phyloP scores from a whole-genome alignment of 2,113 vertebrate species.

The Neodontobutis hainanensis region DNA sequence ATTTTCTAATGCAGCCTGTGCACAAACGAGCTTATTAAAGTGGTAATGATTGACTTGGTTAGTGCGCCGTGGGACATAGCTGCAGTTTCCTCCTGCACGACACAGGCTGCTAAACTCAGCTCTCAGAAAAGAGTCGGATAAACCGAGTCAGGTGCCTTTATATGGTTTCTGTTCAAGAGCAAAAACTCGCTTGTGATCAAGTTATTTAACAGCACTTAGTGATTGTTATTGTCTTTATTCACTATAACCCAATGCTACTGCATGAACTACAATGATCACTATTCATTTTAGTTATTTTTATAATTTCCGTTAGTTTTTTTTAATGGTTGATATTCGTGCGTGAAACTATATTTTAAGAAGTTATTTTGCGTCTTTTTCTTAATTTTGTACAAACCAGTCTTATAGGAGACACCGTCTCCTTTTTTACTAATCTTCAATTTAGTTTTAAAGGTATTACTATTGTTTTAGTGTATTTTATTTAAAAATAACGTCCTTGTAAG shows the following conservation, averaged over 20 bases:
- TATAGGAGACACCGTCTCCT: no score
- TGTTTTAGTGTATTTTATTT: background rate
- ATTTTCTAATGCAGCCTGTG: constrained; percentile 80
- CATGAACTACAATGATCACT: no score
- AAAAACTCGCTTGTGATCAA: background rate
- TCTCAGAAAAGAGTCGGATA: constrained; percentile 20
- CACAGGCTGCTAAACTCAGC: constrained; percentile 1
- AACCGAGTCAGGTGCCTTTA: background rate
- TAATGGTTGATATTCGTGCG: no score
- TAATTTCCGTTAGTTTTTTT: no score
- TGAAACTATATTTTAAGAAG: no score
- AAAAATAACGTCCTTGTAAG: background rate
- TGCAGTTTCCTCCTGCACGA: constrained; percentile 4
- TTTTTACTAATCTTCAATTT: no score
- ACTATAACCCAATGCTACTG: background rate
- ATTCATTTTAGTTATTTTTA: no score
- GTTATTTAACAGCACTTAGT: background rate
- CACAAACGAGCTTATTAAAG: constrained; percentile 65
- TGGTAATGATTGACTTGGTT: constrained; percentile 74
- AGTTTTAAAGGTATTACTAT: background rate
- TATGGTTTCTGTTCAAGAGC: constrained; percentile 7
- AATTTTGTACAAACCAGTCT: no score
- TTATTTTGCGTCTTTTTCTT: no score
- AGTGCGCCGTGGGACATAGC: constrained; percentile 45
- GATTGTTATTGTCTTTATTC: no score